Base-by-base conservation (phyloP, 2,113 vertebrate species). In the Gasterosteus aculeatus region DNA sequence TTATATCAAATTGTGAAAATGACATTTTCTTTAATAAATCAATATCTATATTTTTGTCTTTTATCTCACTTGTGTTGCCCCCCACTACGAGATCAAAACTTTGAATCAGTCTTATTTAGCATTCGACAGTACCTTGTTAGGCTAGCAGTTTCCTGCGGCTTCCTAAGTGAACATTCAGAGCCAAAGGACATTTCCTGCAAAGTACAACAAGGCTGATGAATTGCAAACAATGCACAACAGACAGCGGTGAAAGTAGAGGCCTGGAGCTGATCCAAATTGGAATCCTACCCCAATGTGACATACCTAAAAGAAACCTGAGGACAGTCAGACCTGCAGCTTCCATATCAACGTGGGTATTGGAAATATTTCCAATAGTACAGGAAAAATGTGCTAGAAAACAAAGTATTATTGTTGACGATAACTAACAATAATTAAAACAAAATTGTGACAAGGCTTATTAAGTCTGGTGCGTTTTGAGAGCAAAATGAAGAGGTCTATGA, bases 231-330 rank as follows among this genome's bases (percentile, higher is more conserved):
- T 51, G 18, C 14, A 62, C 22, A 38, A 63, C 53, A 60, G 44
- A 72, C 46, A 41, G n/a, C 39, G 41, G 15, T 56, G 51, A 42
- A 10, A 46, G 22, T 46, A 31, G 22, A 57, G 42, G 58, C 26
- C 31, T 72, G 69, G 57, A 35, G 19, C 69, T 61, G 42, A 61
- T 72, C 33, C 18, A 72, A 29, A 53, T 18, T 16, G 44, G 29
- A 61, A 59, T 46, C 41, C 29, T 33, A n/a, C 9, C 7, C 16
- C 16, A 61, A 51, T 44, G 58, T 72, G 46, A 19, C 46, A 51
- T 44, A 16, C 22, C 29, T 18, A 7, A 16, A 38, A 71, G 29
- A 10, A 70, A 44, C 56, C 29, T 16, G 12, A 61, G 18, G 56
- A 26, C 16, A 31, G 3, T 69, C 39, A 22, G 39, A 35, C 2